Conservation (phyloP, 2,797 vertebrate species). For the Dendrocincla fuliginosa region DNA sequence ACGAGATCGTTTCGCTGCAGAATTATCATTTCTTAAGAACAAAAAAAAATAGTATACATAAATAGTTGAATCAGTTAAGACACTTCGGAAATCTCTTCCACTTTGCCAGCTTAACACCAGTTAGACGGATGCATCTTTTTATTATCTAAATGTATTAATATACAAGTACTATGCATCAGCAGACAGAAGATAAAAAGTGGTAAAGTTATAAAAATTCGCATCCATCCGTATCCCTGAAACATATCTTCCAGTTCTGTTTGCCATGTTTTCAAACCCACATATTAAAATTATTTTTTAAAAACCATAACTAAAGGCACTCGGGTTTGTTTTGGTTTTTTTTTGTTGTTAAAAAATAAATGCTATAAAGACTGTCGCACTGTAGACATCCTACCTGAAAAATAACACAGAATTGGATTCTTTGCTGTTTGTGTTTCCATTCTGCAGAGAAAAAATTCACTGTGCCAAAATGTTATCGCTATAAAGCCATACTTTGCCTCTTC, state of each 20-base stretch:
- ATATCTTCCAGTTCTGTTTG: neutral
- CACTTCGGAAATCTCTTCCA: neutral
- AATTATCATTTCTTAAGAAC: neutral
- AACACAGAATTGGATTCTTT: neutral
- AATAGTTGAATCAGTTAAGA: neutral
- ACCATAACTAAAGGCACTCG: neutral
- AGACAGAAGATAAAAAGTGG: neutral
- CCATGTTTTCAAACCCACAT: neutral
- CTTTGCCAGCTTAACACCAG: neutral
- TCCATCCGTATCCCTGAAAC: neutral
- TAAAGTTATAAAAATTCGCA: neutral
- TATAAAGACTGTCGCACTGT: neutral
- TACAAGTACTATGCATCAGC: neutral
- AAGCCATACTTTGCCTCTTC: slow-evolving; percentile 36
- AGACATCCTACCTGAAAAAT: slow-evolving; percentile 39
- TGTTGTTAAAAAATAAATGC: neutral
- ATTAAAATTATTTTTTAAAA: neutral
- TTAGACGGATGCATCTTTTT: neutral
- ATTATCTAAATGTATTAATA: neutral
- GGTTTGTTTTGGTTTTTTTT: neutral
- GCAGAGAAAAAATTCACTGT: neutral
- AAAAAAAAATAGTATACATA: neutral
- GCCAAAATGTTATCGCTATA: neutral
- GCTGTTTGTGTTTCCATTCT: slow-evolving; percentile 9
- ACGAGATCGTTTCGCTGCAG: neutral